Evolutionary conservation across 2,113 vertebrate species (phyloP).

Genomic region (Theristicus caerulescens): DNA sequence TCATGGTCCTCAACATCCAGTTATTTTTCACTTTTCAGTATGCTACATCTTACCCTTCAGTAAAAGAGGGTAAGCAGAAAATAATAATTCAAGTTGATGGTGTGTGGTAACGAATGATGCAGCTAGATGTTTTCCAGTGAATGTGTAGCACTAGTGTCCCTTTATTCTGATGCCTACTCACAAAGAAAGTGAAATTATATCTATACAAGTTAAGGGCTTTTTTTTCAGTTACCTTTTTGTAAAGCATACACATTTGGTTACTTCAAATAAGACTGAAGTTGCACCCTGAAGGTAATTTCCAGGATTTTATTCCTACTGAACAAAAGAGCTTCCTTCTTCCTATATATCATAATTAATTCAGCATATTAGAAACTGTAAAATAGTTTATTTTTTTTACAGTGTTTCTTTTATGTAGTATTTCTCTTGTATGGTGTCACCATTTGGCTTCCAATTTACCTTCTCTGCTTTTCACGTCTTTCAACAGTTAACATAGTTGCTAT

Average conservation of each 20-base stretch:
- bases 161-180: not conserved
- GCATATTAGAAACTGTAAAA: not conserved
- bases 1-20: not conserved
- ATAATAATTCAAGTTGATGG: not conserved
- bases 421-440: not conserved
- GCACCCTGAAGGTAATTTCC: not conserved
- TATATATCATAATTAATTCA: not conserved
- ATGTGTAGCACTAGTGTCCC: not conserved
- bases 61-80: not conserved
- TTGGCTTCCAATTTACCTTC: not conserved
- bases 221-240: not conserved
- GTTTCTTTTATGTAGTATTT: not conserved
- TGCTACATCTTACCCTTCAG: not conserved
- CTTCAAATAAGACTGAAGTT: not conserved
- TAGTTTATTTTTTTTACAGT: not conserved
- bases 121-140: not conserved
- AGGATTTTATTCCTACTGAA: not conserved
- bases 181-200: not conserved
- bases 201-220: not conserved
- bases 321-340: not conserved
- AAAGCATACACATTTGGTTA: not conserved
- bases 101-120: not conserved
- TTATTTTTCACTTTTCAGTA: conserved; percentile 12
- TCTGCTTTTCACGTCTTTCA: not conserved
- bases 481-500: not conserved